These are phyloP conservation scores for Nothocercus nigrocapillus DNA, from an alignment of 2,113 vertebrate species.

Conservation along the genomic window DNA sequence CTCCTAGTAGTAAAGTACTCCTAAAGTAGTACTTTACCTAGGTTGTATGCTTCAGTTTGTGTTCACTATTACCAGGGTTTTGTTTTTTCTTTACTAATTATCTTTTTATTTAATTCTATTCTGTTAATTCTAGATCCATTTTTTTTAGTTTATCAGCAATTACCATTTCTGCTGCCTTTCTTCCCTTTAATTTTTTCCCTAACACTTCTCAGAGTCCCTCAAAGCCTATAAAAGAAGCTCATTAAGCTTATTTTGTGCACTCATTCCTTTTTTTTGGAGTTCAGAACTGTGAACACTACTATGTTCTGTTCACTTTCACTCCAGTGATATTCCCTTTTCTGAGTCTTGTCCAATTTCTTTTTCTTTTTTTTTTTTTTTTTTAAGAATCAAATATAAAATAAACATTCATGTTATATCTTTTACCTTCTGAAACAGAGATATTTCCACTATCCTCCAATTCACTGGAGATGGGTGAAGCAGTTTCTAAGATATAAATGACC, in stretches of 20 bases:
- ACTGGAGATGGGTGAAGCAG: background rate
- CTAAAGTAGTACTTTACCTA: background rate
- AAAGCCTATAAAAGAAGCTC: background rate
- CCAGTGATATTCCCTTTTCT: background rate
- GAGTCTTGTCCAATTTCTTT: background rate
- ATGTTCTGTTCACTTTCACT: background rate
- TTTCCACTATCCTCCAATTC: background rate
- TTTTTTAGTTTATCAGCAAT: background rate
- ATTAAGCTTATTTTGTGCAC: background rate
- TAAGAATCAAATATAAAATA: background rate
- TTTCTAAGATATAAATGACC: background rate
- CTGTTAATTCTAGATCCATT: background rate
- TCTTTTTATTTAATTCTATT: background rate
- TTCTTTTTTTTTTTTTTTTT: background rate
- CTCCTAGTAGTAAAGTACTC: background rate
- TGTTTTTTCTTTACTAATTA: background rate
- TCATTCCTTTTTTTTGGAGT: background rate
- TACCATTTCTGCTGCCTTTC: background rate
- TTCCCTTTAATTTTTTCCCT: background rate
- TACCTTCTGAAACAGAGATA: background rate
- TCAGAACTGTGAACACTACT: background rate
- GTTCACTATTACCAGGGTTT: background rate
- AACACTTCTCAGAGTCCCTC: background rate
- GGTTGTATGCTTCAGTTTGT: background rate
- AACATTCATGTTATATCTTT: background rate